These are phyloP conservation scores for Corythornis madagascariensis DNA, from an alignment of 2,113 vertebrate species.

Conservation along the genomic window DNA sequence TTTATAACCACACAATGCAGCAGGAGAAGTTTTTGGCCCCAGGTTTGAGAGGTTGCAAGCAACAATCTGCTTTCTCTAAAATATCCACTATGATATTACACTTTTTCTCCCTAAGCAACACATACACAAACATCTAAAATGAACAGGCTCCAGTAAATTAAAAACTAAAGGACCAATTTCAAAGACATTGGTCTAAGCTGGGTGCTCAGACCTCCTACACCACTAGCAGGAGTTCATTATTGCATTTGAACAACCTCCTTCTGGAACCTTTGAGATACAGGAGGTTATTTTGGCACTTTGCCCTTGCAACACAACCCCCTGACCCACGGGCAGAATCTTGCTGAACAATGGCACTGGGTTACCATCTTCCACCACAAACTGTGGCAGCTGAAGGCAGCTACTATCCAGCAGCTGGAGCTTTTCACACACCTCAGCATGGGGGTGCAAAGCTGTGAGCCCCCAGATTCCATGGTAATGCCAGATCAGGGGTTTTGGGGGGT, in stretches of 20 bases:
- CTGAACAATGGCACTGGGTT: background rate
- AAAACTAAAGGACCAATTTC: background rate
- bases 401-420: background rate
- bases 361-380: background rate
- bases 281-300: background rate
- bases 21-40: background rate
- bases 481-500: background rate
- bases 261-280: background rate
- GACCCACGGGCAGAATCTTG: background rate
- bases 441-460: background rate
- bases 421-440: background rate
- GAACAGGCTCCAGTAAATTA: background rate
- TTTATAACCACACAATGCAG: background rate
- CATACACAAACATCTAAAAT: background rate
- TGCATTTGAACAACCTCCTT: background rate
- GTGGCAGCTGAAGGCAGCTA: background rate
- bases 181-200: background rate
- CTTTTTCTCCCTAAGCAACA: background rate
- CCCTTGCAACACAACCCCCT: background rate
- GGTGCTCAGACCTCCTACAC: background rate
- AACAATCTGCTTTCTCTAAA: background rate
- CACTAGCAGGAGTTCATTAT: background rate
- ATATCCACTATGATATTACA: background rate
- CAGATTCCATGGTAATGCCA: background rate
- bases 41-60: background rate